Conservation (phyloP, 2,113 vertebrate species). For the Cyphomyrus plagiostoma region DNA sequence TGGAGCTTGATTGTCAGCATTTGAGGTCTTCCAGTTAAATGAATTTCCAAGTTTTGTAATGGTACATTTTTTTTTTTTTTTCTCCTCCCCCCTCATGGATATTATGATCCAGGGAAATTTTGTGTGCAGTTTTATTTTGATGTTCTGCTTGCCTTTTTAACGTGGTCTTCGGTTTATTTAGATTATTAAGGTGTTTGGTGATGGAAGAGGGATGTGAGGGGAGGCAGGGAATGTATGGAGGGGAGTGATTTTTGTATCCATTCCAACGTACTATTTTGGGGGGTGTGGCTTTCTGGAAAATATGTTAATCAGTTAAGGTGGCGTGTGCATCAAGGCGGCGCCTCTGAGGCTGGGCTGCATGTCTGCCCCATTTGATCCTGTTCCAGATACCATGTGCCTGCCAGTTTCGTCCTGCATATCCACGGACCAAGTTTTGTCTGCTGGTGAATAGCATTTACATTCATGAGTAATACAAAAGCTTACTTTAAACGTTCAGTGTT, state of each 20-base stretch:
- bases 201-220: background rate
- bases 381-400: background rate
- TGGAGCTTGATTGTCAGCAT: background rate
- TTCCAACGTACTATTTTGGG: background rate
- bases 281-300: background rate
- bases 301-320: slow-evolving; percentile 6
- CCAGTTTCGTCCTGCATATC: background rate
- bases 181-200: background rate
- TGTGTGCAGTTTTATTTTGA: background rate
- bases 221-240: background rate
- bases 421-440: background rate
- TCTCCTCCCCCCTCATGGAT: background rate
- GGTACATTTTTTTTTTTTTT: background rate
- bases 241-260: background rate
- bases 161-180: background rate
- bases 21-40: background rate
- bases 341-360: background rate
- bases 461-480: background rate
- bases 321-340: background rate
- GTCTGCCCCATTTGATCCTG: background rate
- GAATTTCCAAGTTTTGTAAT: background rate
- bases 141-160: background rate
- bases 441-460: background rate
- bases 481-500: background rate
- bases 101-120: background rate